phyloP scores from a whole-genome alignment of 1,140 invertebrate genomes.

The Cyclina sinensis region DNA sequence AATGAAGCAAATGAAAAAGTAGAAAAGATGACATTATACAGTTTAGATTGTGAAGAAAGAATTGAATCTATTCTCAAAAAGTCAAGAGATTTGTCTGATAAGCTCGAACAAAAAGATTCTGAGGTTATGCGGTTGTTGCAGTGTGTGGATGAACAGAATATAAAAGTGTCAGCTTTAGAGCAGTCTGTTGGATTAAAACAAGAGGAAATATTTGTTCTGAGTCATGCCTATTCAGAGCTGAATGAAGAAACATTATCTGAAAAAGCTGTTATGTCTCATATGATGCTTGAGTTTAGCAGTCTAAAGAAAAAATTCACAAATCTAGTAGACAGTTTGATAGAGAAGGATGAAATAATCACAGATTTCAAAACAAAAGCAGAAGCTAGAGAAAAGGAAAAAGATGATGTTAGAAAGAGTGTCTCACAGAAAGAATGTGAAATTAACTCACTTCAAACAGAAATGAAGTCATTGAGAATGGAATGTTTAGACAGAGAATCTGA shows the following conservation, averaged over 20 bases:
- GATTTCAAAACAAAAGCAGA: background rate
- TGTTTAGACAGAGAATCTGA: background rate
- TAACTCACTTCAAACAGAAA: background rate
- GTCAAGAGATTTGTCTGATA: slow-evolving; percentile 6
- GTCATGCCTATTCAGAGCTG: background rate
- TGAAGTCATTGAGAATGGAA: background rate
- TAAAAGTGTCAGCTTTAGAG: background rate
- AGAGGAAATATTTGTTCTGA: background rate
- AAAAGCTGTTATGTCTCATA: slow-evolving; percentile 49
- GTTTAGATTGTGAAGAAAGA: slow-evolving; percentile 38
- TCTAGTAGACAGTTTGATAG: slow-evolving; percentile 33
- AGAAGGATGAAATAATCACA: slow-evolving; percentile 36
- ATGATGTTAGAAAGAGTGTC: background rate
- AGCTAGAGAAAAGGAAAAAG: background rate
- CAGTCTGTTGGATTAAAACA: background rate
- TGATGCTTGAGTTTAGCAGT: slow-evolving; percentile 44
- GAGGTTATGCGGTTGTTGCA: slow-evolving; percentile 6
- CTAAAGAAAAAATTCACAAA: slow-evolving; percentile 37
- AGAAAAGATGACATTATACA: slow-evolving; percentile 43
- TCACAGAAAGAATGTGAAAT: slow-evolving; percentile 13
- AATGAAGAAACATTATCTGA: slow-evolving; percentile 34
- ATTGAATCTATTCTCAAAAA: slow-evolving; percentile 26
- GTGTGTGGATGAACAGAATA: background rate
- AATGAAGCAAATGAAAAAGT: slow-evolving; percentile 23
- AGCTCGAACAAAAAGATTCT: slow-evolving; percentile 39